These are phyloP conservation scores for Crax fasciolata DNA, from an alignment of 2,797 vertebrate species.

Conservation along the genomic window DNA sequence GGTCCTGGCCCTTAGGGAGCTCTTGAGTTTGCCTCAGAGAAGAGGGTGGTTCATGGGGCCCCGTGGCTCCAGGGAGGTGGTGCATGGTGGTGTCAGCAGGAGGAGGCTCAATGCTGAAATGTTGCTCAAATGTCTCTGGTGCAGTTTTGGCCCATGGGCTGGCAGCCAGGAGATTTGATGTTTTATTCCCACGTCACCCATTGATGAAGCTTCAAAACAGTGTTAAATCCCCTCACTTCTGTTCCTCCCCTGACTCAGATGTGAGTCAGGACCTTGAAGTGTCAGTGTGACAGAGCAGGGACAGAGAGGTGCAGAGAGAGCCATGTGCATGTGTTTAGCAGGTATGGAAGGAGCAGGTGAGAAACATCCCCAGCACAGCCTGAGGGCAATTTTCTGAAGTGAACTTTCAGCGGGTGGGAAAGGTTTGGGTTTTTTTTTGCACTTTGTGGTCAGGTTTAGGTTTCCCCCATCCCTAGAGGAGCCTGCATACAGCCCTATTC, in stretches of 20 bases:
- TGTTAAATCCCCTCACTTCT: constrained; percentile 16
- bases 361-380: background rate
- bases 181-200: background rate
- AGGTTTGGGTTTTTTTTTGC: background rate
- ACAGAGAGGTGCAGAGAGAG: background rate
- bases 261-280: constrained; percentile 28
- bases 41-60: background rate
- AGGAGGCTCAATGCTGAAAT: background rate
- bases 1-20: background rate
- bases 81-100: background rate
- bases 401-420: background rate
- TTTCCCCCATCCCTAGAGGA: background rate
- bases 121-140: background rate
- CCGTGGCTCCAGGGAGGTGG: background rate
- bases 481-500: background rate
- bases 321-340: background rate
- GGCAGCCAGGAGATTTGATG: background rate
- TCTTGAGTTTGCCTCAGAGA: background rate
- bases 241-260: constrained; percentile 13
- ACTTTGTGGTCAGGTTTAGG: accelerated
- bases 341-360: background rate
- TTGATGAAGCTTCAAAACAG: constrained; percentile 12
- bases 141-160: background rate
- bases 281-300: background rate
- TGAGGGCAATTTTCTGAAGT: background rate